Conservation (phyloP, 2,888 invertebrate species). For the Drosophila colorata region DNA sequence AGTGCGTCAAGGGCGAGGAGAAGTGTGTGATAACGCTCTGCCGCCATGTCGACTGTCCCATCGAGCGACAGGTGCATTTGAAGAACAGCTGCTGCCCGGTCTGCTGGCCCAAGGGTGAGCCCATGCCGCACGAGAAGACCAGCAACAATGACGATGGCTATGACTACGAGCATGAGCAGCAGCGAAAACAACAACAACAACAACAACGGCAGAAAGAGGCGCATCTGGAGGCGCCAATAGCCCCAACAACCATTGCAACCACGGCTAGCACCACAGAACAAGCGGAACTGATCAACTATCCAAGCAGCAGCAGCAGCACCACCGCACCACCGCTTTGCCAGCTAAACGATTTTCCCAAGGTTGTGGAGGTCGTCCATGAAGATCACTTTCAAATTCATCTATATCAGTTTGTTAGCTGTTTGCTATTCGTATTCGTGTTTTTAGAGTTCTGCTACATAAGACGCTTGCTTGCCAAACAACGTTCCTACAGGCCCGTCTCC, state of each 20-base stretch:
- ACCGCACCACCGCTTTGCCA: constrained; percentile 29
- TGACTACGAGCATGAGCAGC: constrained; percentile 47
- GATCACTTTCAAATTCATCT: constrained; percentile 14
- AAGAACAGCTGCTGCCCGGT: constrained; percentile 83
- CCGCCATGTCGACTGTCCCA: constrained; percentile 78
- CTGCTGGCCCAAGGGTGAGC: constrained; percentile 82
- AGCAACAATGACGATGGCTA: constrained; percentile 63
- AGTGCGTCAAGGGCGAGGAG: constrained; percentile 81
- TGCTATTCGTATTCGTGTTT: constrained; percentile 55
- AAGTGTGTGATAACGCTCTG: constrained; percentile 82
- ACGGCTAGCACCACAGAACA: constrained; percentile 16
- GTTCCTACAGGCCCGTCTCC: constrained; percentile 84
- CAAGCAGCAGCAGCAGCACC: constrained; percentile 3
- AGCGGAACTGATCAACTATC: constrained; percentile 5
- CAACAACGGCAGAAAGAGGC: constrained; percentile 14
- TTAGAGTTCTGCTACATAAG: constrained; percentile 63
- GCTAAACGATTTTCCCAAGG: constrained; percentile 69
- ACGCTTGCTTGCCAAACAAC: constrained; percentile 80
- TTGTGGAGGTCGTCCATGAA: constrained; percentile 72
- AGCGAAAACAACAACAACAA: constrained; percentile 14
- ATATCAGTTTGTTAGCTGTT: constrained; percentile 28
- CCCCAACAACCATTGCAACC: constrained; percentile 1
- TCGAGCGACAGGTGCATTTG: constrained; percentile 75
- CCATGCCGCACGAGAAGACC: constrained; percentile 72
- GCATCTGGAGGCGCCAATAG: constrained; percentile 20